Evolutionary conservation across 2,888 invertebrate species (phyloP).

Genomic region (Acrocera orbiculus): DNA sequence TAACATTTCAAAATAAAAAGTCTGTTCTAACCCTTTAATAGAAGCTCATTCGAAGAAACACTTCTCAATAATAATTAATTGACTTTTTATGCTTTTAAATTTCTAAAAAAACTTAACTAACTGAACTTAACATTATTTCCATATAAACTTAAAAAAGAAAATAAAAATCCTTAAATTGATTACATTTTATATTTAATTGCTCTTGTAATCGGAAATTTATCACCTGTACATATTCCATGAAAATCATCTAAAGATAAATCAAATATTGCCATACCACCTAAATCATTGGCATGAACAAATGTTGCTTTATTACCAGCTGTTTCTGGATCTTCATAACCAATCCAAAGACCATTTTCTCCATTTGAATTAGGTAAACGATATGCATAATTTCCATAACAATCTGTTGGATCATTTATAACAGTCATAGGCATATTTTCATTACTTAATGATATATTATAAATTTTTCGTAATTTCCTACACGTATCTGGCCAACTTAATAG

Average conservation of each 20-base stretch:
- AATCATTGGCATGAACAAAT: conserved; percentile 51
- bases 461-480: conserved; percentile 53
- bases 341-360: conserved; percentile 57
- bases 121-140: too few species aligned
- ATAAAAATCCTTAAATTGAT: too few species aligned
- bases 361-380: conserved; percentile 50
- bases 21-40: too few species aligned
- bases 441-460: conserved; percentile 41
- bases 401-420: conserved; percentile 62
- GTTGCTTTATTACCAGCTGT: conserved; percentile 62
- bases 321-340: conserved; percentile 66
- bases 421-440: conserved; percentile 46
- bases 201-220: conserved; percentile 61
- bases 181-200: conserved; percentile 60
- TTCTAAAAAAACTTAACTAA: too few species aligned
- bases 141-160: too few species aligned
- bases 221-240: conserved; percentile 60
- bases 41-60: too few species aligned
- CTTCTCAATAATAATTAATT: too few species aligned
- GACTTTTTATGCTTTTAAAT: too few species aligned
- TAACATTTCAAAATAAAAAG: too few species aligned
- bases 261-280: conserved; percentile 59
- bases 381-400: conserved; percentile 62
- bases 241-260: conserved; percentile 69
- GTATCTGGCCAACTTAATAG: conserved; percentile 63